phyloP scores from a whole-genome alignment of 1,140 invertebrate species.

The Bombus soroeensis region DNA sequence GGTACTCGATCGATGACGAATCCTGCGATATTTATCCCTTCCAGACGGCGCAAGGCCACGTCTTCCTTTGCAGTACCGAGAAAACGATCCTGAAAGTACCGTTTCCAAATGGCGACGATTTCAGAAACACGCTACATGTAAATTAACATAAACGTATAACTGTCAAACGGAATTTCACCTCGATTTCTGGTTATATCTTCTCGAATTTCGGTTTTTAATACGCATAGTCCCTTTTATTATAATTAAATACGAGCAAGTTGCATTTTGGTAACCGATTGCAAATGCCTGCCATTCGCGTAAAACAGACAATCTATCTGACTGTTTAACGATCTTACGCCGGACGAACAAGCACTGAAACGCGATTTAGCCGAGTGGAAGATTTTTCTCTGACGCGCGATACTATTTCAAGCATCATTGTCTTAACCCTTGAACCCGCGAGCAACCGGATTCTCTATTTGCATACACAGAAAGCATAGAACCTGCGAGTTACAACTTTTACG shows the following conservation, averaged over 20 bases:
- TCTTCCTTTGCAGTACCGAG: background rate
- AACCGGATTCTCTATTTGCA: background rate
- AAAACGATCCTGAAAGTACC: background rate
- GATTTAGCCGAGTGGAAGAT: background rate
- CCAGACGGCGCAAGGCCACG: background rate
- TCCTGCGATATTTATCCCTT: background rate
- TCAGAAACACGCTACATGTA: background rate
- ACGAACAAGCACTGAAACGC: background rate
- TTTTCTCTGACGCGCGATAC: slow-evolving; percentile 1
- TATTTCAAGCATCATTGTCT: slow-evolving; percentile 35
- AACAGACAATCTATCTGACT: too few species aligned
- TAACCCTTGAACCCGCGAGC: slow-evolving; percentile 32
- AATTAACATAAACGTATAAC: background rate
- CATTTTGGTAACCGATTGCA: too few species aligned
- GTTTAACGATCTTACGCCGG: too few species aligned
- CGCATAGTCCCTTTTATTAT: background rate
- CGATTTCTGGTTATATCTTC: too few species aligned
- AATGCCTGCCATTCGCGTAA: too few species aligned
- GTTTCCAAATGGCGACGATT: slow-evolving; percentile 4
- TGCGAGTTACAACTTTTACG: background rate
- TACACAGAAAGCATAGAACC: background rate
- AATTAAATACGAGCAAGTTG: background rate
- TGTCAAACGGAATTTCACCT: background rate
- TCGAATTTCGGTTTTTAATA: background rate
- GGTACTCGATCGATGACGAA: slow-evolving; percentile 3